A percentile compares a stretch with the other conserved stretches of the same genome.
phyloP scores from a whole-genome alignment of 1,140 invertebrate genomes.

The Thaumatotibia leucotreta region DNA sequence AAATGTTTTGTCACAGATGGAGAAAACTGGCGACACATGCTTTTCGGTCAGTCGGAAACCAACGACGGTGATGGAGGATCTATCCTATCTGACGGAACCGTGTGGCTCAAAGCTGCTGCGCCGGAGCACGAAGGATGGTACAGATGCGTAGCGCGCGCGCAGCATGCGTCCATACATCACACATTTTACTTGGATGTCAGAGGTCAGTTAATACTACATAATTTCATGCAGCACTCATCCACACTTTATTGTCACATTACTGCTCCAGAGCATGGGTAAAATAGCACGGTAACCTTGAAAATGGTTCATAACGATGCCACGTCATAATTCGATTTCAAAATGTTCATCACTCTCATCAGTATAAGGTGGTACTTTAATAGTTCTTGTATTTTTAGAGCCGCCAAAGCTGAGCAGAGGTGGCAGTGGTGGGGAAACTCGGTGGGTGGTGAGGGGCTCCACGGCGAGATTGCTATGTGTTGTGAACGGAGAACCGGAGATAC shows the following conservation, averaged over 20 bases:
- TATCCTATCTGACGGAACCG: constrained; percentile 56
- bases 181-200: constrained; percentile 87
- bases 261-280: too few relatives aligned
- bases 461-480: constrained; percentile 53
- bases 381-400: constrained; percentile 49
- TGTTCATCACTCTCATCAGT: too few relatives aligned
- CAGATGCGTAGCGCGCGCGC: constrained; percentile 87
- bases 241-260: too few relatives aligned
- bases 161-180: constrained; percentile 86
- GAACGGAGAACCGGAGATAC: constrained; percentile 62
- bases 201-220: constrained; percentile 76
- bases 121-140: constrained; percentile 88
- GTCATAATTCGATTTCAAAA: too few relatives aligned
- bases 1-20: too few relatives aligned
- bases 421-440: constrained; percentile 50
- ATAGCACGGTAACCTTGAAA: too few relatives aligned
- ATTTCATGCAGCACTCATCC: too few relatives aligned
- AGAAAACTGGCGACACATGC: constrained; percentile 63
- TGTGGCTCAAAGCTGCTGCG: constrained; percentile 78
- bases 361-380: too few relatives aligned
- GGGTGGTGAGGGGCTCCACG: constrained; percentile 60
- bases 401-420: constrained; percentile 51
- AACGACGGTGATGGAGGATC: constrained; percentile 48
- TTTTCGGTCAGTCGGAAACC: constrained; percentile 58
- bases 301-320: too few relatives aligned